Conservation (phyloP, 2,797 vertebrate species). For the Lateolabrax maculatus region DNA sequence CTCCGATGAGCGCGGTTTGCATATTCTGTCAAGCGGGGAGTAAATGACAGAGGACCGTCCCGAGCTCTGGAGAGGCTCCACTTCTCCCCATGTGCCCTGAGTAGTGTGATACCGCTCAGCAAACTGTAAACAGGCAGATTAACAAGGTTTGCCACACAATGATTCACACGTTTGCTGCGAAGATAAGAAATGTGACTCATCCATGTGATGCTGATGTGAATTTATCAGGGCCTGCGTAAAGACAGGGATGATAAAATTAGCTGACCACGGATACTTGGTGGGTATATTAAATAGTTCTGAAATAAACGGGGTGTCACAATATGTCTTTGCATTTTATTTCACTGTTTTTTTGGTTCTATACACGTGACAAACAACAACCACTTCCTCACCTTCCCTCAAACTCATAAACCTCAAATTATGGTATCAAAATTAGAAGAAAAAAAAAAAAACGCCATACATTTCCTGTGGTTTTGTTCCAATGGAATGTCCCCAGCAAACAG, state of each 20-base stretch:
- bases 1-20: slow-evolving; percentile 43
- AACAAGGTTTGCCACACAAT: slow-evolving; percentile 71
- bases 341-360: neutral
- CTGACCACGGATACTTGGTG: slow-evolving; percentile 20
- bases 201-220: slow-evolving; percentile 61
- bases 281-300: slow-evolving; percentile 22
- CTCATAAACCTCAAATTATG: slow-evolving; percentile 41
- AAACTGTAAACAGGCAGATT: slow-evolving; percentile 78
- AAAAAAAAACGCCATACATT: slow-evolving; percentile 7
- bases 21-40: slow-evolving; percentile 55
- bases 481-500: slow-evolving; percentile 59
- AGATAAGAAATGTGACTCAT: slow-evolving; percentile 54
- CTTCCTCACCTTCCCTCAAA: slow-evolving; percentile 45
- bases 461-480: slow-evolving; percentile 44
- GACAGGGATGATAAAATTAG: slow-evolving; percentile 44
- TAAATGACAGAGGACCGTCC: slow-evolving; percentile 52
- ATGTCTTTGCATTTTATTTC: neutral
- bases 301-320: slow-evolving; percentile 13
- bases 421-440: slow-evolving; percentile 38
- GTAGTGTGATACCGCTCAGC: slow-evolving; percentile 69
- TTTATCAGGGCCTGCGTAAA: slow-evolving; percentile 48
- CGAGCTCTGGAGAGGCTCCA: slow-evolving; percentile 49
- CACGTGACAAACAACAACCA: slow-evolving; percentile 1
- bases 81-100: slow-evolving; percentile 58
- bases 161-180: slow-evolving; percentile 66